Base-by-base conservation (phyloP, 2,888 invertebrate genomes). In the Caenorhabditis afra region DNA sequence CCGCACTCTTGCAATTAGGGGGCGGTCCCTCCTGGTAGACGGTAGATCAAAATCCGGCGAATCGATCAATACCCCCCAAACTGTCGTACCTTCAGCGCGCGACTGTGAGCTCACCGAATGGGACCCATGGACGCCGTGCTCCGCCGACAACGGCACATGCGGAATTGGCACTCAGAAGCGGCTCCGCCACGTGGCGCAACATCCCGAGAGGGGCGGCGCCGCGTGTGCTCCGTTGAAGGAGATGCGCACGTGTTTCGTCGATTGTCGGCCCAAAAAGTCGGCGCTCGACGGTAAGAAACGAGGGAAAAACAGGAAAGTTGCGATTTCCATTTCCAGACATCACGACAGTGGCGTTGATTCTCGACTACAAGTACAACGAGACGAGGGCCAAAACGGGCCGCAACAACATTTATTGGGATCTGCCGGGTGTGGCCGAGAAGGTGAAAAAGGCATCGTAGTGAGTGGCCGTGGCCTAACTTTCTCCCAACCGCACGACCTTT, bases 261-360 rank as follows among this genome's bases (percentile, higher is more conserved):
- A 82, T 7, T 84, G 84, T 53, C 22, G 22, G 12, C 73, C 61
- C 18, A 74, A 66, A 44, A 68, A 67, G 39, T 44, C 65, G 8
- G 73, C 62, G 4, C 18, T 73, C 16, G 68, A 76, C 45, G 76
- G 76, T 76, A 4, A 29, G 29, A 14, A 22, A 37, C 7, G 29
- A 7, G 4, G 29, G 7, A 29, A 29, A 7, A 29, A 3, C 29
- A 3, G 29, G 29, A n/a, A n/a, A n/a, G 29, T 20, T 37, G n/a
- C 8, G 4, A 47, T 44, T 14, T 29, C n/a, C 14, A 66, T 44
- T 65, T 81, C 37, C 58, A 84, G 88, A 88, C 45, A 45, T 85
- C 20, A 87, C 88, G 12, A 88, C 88, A 12, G 88, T 88, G 7
- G 88, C 88, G 8, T 79, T 88, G 16, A 79, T 88, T 20, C 61